Base-by-base conservation (phyloP, 2,113 vertebrate genomes). In the Polypterus bichir region DNA sequence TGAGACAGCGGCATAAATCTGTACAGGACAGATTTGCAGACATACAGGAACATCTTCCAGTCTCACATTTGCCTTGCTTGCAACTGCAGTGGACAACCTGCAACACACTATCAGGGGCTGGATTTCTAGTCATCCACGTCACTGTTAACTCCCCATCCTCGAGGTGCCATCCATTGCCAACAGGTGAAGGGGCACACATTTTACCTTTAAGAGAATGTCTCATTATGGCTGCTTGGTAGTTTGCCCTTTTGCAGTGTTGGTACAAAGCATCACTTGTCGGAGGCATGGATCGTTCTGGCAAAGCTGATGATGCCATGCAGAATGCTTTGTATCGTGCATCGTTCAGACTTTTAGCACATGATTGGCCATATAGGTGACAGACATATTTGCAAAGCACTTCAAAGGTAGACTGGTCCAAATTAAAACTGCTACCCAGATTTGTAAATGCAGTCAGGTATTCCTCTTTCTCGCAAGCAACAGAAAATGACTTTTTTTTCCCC, bases 161-260 rank as follows among this genome's bases (percentile, higher is more conserved):
- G 49, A 69, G 54, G 63, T 69, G 64, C 60, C 67, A 66, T 62
- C 60, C 55, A 62, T 62, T 65, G 59, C 67, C 67, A 62, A 66
- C 64, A 3, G 1, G 6, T 7, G 11, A 59, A 59, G 7, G 57
- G 57, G 8, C 57, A 59, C 11, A 9, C 57, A 59, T 59, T 11
- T 9, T 59, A 59, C 11, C 11, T 3, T 9, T 11, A 44, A 59
- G 57, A 59, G 57, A 59, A 11, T 59, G 4, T 11, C 63, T 70
- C 49, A 59, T 68, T 62, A 65, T 60, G 54, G 60, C 66, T 59
- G 66, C 59, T 62, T 65, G 65, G 54, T 64, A 70, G 59, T 65
- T 68, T 68, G 62, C 66, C 59, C 65, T 67, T 68, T 68, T 65
- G 59, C 59, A 68, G 59, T 68, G 69, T 46, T 68, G 60, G 65